A percentile compares a stretch with the other conserved stretches of the same genome.
These are phyloP conservation scores for Cuculus canorus DNA, from an alignment of 2,797 vertebrate genomes.

Conservation along the genomic window DNA sequence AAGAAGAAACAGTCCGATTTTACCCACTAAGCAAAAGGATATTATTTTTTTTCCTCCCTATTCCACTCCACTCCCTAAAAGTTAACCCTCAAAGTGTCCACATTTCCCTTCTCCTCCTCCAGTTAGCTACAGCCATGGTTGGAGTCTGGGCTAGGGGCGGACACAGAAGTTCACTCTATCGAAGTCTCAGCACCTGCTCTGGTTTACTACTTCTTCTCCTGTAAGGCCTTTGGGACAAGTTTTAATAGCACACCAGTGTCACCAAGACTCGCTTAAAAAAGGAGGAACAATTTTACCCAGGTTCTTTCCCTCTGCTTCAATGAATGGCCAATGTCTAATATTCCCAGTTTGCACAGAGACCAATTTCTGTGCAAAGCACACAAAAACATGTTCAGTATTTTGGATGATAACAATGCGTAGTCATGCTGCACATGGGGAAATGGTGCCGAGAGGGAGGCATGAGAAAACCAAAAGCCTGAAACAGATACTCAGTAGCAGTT, in stretches of 20 bases:
- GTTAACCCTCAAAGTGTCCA: not conserved
- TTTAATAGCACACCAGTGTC: not conserved
- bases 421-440: not conserved
- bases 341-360: not conserved
- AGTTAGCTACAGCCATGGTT: not conserved
- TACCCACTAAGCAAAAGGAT: constrained; percentile 36
- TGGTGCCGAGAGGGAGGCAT: not conserved
- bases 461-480: not conserved
- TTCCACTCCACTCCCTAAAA: not conserved
- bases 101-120: not conserved
- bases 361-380: not conserved
- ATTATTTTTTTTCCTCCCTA: not conserved
- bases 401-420: not conserved
- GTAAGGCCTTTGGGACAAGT: not conserved
- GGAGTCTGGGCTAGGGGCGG: not conserved
- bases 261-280: not conserved
- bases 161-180: not conserved
- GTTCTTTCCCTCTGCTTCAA: not conserved
- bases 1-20: constrained; percentile 16
- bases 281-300: not conserved
- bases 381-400: not conserved
- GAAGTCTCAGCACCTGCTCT: not conserved
- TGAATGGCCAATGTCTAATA: not conserved
- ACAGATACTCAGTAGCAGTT: not conserved
- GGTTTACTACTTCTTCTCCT: not conserved